Base-by-base conservation (phyloP, 2,113 vertebrate species). In the Laticauda colubrina region DNA sequence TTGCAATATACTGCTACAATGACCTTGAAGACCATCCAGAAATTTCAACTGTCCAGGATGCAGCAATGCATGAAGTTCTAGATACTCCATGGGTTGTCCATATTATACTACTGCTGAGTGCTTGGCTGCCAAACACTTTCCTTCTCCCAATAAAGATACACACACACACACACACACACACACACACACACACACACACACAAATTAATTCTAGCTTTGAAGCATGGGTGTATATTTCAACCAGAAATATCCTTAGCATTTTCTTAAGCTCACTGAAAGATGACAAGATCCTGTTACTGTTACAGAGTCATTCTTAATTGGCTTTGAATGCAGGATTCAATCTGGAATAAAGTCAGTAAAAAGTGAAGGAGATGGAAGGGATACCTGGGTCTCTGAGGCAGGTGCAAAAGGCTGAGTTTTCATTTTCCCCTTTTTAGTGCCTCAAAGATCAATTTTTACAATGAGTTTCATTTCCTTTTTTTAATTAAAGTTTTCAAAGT, bases 401-500 rank as follows among this genome's bases (percentile, higher is more conserved):
- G 29, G 87, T 93, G 90, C 21, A n/a, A 56, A 89, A 90, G 69
- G 53, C 21, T 57, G 53, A 59, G 24, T 5, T 6, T 48, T 86
- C 0, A 4, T 87, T 91, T 93, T 12, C 12, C 55, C 81, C 54
- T 12, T 86, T 26, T 57, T 55, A 7, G 4, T 21, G 45, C 24
- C 45, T 54, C 56, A 21, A 87, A 61, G 3, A 21, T 55, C 5
- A 4, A 23, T 48, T 23, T 0, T 0, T 20, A 18, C 54, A 11
- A 88, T 75, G 4, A 18, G 0, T 0, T 24, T 48, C n/a, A 8
- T 10, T 57, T 11, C 4, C 92, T 87, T 87, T 39, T 75, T 92
- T 93, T 34, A 92, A 90, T 45, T 92, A n/a, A 91, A 92, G 18
- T 64, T 69, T 43, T 75, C 95, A 20, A 5, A 55, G 45, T 61